phyloP scores from a whole-genome alignment of 2,888 invertebrate species.

The Cenopis cana region DNA sequence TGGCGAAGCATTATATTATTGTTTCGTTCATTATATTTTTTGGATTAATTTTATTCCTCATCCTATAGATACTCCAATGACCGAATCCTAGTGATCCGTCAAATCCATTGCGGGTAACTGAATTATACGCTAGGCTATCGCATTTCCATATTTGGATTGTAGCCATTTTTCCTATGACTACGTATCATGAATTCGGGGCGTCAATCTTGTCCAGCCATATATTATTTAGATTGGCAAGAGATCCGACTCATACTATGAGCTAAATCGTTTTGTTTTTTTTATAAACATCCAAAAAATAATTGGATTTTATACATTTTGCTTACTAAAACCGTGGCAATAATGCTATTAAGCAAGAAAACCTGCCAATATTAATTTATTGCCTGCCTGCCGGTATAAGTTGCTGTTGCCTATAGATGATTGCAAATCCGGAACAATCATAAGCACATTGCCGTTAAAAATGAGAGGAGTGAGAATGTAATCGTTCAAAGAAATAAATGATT shows the following conservation, averaged over 20 bases:
- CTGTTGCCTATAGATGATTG: no score
- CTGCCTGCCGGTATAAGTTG: no score
- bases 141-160: slow-evolving; percentile 44
- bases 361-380: no score
- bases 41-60: neutral
- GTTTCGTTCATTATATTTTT: neutral
- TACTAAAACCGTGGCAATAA: no score
- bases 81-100: slow-evolving; percentile 30
- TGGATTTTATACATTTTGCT: neutral
- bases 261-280: neutral
- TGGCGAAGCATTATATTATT: neutral
- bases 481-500: slow-evolving; percentile 1
- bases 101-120: slow-evolving; percentile 37
- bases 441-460: no score
- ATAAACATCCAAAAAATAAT: neutral
- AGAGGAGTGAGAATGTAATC: neutral
- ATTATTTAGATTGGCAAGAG: slow-evolving; percentile 18
- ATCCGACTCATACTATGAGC: neutral
- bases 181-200: slow-evolving; percentile 25
- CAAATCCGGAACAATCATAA: no score
- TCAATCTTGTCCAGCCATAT: slow-evolving; percentile 30
- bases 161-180: slow-evolving; percentile 40
- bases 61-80: slow-evolving; percentile 13
- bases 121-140: slow-evolving; percentile 33
- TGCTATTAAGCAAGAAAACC: no score